These are phyloP conservation scores for Podabrus alpinus DNA, from an alignment of 2,888 invertebrate genomes.

Conservation along the genomic window DNA sequence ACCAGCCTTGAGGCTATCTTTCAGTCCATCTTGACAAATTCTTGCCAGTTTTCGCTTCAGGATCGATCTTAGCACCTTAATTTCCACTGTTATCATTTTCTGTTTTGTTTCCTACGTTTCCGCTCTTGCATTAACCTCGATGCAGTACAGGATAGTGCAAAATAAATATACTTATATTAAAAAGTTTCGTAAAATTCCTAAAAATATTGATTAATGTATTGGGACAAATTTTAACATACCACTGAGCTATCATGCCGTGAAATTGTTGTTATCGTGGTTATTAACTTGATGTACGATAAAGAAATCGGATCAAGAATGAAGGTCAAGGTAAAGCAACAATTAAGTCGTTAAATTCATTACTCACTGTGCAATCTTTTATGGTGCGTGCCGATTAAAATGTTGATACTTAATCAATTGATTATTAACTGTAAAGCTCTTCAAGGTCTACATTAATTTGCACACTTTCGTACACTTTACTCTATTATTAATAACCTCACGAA, in stretches of 20 bases:
- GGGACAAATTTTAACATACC: neutral
- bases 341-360: neutral
- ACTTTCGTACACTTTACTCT: neutral
- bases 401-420: neutral
- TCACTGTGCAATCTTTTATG: neutral
- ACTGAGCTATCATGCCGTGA: neutral
- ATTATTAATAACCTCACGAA: neutral
- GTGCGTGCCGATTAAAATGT: neutral
- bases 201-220: too few relatives aligned
- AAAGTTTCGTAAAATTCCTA: too few relatives aligned
- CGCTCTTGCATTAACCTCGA: too few relatives aligned
- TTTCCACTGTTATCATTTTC: too few relatives aligned
- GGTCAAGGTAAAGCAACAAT: constrained; percentile 2
- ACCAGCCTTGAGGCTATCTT: too few relatives aligned
- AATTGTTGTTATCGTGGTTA: neutral
- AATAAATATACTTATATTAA: too few relatives aligned
- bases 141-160: too few relatives aligned
- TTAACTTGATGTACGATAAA: neutral
- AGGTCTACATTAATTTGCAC: neutral
- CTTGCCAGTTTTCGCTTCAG: too few relatives aligned
- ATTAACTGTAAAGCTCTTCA: neutral
- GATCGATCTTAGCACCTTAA: too few relatives aligned
- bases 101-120: too few relatives aligned
- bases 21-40: too few relatives aligned
- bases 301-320: neutral